Evolutionary conservation across 2,888 invertebrate genomes (phyloP).

Genomic region (Drosophila formosana): DNA sequence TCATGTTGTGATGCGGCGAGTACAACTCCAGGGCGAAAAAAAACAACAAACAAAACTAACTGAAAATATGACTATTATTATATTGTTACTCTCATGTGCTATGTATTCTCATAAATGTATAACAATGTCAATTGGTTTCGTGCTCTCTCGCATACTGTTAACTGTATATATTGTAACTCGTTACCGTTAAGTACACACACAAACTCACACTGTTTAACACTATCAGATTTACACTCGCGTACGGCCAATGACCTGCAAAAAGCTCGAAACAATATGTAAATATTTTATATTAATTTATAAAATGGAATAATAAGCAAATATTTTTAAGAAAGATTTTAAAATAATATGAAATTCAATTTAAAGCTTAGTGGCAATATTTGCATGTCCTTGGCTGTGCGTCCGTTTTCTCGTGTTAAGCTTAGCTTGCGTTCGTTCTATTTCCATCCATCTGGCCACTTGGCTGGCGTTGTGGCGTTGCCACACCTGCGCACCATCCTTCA

Average conservation of each 20-base stretch:
- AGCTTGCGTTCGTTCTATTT: neutral
- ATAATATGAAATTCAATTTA: neutral
- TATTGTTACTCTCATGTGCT: slow-evolving; percentile 15
- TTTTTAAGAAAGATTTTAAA: neutral
- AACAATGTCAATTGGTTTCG: slow-evolving; percentile 51
- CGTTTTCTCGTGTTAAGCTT: slow-evolving; percentile 9
- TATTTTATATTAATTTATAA: neutral
- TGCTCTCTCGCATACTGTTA: slow-evolving; percentile 26
- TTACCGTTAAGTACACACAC: slow-evolving; percentile 25
- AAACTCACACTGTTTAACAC: slow-evolving; percentile 6
- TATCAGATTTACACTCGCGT: neutral
- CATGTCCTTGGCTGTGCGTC: neutral
- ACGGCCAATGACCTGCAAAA: neutral
- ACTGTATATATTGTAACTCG: slow-evolving; percentile 45
- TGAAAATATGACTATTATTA: slow-evolving; percentile 8
- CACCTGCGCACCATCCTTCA: neutral
- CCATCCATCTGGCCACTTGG: neutral
- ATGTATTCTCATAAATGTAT: slow-evolving; percentile 40
- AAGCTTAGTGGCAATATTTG: neutral
- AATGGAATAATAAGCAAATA: neutral
- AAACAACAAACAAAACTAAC: slow-evolving; percentile 4
- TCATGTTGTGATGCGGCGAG: slow-evolving; percentile 66
- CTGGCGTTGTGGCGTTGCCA: slow-evolving; percentile 10
- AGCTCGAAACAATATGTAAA: neutral
- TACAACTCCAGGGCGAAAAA: slow-evolving; percentile 63